Base-by-base conservation (phyloP, 2,888 invertebrate species). In the Galeopsomyia nigrocyanea region DNA sequence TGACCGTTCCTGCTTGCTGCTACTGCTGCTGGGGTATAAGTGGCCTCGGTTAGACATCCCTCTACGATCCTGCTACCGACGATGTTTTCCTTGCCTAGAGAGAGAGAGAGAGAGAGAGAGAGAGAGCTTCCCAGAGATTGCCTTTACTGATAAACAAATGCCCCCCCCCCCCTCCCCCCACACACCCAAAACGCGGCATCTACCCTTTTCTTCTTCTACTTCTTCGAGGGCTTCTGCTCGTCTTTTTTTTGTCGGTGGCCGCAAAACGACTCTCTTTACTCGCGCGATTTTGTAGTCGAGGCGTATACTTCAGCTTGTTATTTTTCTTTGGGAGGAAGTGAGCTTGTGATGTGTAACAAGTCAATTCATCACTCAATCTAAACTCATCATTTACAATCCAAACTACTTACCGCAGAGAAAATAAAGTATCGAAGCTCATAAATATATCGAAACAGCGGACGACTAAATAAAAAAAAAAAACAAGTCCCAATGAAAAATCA, bases 401-500 rank as follows among this genome's bases (percentile, higher is more conserved):
- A 53, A 55, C n/a, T 16, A 31, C n/a, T 21, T 39, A 39, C 1
- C 31, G 46, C 21, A 31, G 68, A 66, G 55, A 47, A 47, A 47
- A 21, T 22, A 17, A n/a, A 16, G 21, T 60, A 68, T 57, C 58
- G 62, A 57, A 62, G 63, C 31, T 39, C 49, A 64, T 73, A 60
- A 68, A 73, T 68, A 68, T 46, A 57, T 63, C 19, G 51, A 57
- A 5, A 16, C 19, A 7, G 21, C 16, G 6, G 2, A n/a, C 50
- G 47, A 17, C 53, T 56, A 26, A 55, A 61, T 39, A 39, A 60
- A 46, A 5, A 31, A 50, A 73, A 61, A 68, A 60, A 49, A 58
- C 46, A 56, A 68, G 73, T 60, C 62, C 46, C 66, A 58, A 70
- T 73, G 70, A 70, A 70, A 70, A 74, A 70, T 74, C 70, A 74